A percentile compares a stretch with the other conserved stretches of the same genome.
Evolutionary conservation across 2,797 vertebrate genomes (phyloP).

Genomic region (Gobio occitaniae): DNA sequence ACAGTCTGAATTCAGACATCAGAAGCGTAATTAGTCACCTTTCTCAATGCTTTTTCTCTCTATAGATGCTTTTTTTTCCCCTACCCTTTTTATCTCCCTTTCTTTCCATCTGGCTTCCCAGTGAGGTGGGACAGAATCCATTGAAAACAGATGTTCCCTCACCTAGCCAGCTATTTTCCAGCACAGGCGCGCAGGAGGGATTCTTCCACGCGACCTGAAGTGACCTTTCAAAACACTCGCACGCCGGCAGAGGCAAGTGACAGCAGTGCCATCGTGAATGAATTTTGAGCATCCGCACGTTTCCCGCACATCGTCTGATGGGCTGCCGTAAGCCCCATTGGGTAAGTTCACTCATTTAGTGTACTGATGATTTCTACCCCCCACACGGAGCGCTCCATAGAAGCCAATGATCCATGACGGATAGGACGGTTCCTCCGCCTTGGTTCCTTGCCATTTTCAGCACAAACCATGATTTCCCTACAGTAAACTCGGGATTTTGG

Average conservation of each 20-base stretch:
- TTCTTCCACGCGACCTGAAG: constrained; percentile 15
- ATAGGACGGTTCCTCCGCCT: constrained; percentile 32
- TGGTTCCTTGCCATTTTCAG: constrained; percentile 28
- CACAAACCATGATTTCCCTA: constrained; percentile 8
- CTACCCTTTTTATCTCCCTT: constrained; percentile 29
- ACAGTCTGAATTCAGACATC: constrained; percentile 45
- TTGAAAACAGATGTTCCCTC: constrained; percentile 49
- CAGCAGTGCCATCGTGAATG: neutral
- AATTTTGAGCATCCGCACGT: neutral
- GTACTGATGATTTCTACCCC: constrained; percentile 18
- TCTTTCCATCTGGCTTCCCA: constrained; percentile 47
- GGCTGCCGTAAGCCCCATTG: constrained; percentile 25
- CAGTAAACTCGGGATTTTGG: constrained; percentile 3
- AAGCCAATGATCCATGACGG: constrained; percentile 47
- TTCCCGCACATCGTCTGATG: neutral
- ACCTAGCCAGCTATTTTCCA: constrained; percentile 26
- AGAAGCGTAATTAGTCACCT: constrained; percentile 51
- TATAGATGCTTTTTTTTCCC: constrained; percentile 10
- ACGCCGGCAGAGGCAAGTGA: neutral
- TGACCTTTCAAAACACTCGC: constrained; percentile 16
- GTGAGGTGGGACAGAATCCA: constrained; percentile 28
- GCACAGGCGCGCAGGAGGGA: neutral
- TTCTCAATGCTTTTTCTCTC: constrained; percentile 34
- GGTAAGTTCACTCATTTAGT: constrained; percentile 33
- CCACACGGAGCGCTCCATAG: neutral